Percentiles rank a stretch among this genome's conserved stretches.
Conservation (phyloP, 1,140 invertebrate species). For the Papilio machaon region DNA sequence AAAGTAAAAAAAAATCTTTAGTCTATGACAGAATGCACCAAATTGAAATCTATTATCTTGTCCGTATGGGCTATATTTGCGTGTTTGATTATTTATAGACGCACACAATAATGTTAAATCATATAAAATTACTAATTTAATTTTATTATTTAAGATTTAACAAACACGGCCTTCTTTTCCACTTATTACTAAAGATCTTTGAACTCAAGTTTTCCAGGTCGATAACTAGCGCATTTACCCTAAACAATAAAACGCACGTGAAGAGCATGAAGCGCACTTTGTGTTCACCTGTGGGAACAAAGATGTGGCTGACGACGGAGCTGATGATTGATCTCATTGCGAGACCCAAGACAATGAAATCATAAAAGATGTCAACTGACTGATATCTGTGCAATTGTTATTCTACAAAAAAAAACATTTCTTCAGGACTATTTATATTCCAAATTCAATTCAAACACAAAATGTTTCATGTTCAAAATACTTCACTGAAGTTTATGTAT, state of each 20-base stretch:
- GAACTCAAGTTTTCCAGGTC: background rate
- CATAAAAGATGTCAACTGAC: background rate
- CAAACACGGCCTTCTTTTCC: too few species aligned
- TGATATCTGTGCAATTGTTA: background rate
- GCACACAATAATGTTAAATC: too few species aligned
- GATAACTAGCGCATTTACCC: slow-evolving; percentile 43
- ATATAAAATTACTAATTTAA: too few species aligned
- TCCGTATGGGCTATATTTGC: too few species aligned
- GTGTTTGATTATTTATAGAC: too few species aligned
- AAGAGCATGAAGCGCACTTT: slow-evolving; percentile 34
- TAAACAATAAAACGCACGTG: slow-evolving; percentile 46
- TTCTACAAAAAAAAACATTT: background rate
- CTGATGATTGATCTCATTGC: slow-evolving; percentile 23
- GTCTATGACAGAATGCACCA: too few species aligned
- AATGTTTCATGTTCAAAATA: background rate
- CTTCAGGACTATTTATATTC: background rate
- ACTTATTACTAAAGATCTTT: background rate
- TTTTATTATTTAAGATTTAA: too few species aligned
- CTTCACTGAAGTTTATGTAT: too few species aligned
- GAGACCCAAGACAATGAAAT: background rate
- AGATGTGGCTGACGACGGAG: slow-evolving; percentile 45
- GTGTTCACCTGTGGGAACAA: slow-evolving; percentile 50
- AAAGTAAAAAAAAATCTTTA: too few species aligned
- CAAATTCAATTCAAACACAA: background rate
- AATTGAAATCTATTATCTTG: too few species aligned